phyloP scores from a whole-genome alignment of 2,113 vertebrate species.

The Andinoacara biseriatus region DNA sequence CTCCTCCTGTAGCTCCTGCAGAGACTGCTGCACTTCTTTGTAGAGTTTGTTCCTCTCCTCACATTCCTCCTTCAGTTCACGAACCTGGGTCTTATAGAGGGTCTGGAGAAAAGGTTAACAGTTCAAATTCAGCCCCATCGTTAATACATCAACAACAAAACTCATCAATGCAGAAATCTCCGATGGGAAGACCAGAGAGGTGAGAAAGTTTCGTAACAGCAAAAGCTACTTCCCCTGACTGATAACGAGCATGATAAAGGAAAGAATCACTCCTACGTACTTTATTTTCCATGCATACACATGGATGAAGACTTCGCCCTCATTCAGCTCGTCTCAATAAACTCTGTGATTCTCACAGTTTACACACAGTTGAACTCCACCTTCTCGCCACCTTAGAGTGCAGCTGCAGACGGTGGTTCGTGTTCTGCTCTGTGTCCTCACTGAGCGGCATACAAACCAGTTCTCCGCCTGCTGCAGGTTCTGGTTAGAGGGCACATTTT shows the following conservation, averaged over 20 bases:
- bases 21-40: constrained; percentile 94
- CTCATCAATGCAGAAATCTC: not conserved
- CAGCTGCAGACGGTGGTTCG: not conserved
- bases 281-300: not conserved
- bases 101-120: constrained; percentile 80
- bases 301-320: not conserved
- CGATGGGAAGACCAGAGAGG: not conserved
- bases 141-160: not conserved
- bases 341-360: not conserved
- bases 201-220: not conserved
- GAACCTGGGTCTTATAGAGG: constrained; percentile 97
- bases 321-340: not conserved
- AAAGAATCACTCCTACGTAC: not conserved
- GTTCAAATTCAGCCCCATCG: not conserved
- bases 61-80: constrained; percentile 98
- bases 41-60: constrained; percentile 94
- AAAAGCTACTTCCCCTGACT: not conserved
- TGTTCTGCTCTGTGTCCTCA: too few species aligned
- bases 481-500: not conserved
- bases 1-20: constrained; percentile 95
- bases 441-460: too few species aligned
- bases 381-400: not conserved
- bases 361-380: too few species aligned
- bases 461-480: too few species aligned
- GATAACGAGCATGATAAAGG: rapidly evolving